Evolutionary conservation across 2,797 vertebrate species (phyloP).

Genomic region (Gambusia yucatana): DNA sequence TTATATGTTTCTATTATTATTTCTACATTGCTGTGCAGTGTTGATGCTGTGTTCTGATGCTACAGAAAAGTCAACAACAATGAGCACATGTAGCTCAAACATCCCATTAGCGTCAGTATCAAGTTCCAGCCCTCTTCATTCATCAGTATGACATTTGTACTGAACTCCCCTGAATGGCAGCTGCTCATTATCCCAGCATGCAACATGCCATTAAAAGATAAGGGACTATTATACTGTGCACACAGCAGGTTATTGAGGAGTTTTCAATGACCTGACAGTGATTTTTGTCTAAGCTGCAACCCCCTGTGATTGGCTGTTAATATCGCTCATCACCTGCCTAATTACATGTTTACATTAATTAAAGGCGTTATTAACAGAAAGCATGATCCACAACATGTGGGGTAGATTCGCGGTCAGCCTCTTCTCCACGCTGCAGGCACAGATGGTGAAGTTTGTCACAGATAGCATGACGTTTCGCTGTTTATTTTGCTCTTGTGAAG

Average conservation of each 20-base stretch:
- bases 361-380: conserved; percentile 44
- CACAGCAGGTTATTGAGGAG: conserved; percentile 33
- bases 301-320: conserved; percentile 49
- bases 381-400: conserved; percentile 13
- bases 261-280: conserved; percentile 22
- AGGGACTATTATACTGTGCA: conserved; percentile 48
- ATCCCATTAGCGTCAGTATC: conserved; percentile 32
- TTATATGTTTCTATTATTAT: background rate
- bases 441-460: conserved; percentile 49
- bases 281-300: conserved; percentile 27
- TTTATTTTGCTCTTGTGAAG: conserved; percentile 27
- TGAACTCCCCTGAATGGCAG: conserved; percentile 49
- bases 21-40: background rate
- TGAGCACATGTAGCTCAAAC: background rate
- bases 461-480: conserved; percentile 21
- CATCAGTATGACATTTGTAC: conserved; percentile 54
- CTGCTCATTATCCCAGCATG: conserved; percentile 58
- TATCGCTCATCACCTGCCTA: conserved; percentile 59
- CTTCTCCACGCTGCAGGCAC: conserved; percentile 19
- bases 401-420: conserved; percentile 14
- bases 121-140: conserved; percentile 34
- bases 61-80: conserved; percentile 10
- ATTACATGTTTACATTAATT: conserved; percentile 67
- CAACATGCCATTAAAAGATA: conserved; percentile 58
- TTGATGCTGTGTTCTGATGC: background rate